Evolutionary conservation across 2,113 vertebrate genomes (phyloP).

Genomic region (Lamprologus callipterus): DNA sequence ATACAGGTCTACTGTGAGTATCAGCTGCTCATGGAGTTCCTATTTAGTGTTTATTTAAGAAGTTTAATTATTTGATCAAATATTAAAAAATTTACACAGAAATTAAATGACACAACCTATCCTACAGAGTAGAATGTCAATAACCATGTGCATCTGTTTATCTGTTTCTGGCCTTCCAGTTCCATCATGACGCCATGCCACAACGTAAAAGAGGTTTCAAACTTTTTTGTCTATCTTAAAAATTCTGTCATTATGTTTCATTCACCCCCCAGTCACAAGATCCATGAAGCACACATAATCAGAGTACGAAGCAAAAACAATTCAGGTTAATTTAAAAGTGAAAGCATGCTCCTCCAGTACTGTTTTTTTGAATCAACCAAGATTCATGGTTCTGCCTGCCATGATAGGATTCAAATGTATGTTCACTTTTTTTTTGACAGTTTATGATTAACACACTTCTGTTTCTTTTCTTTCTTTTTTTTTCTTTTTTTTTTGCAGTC

Average conservation of each 20-base stretch:
- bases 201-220: neutral
- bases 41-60: neutral
- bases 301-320: neutral
- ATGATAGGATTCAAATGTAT: neutral
- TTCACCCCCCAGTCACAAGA: too few relatives aligned
- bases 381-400: too few relatives aligned
- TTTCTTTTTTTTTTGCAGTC: slow-evolving; percentile 6
- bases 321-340: neutral
- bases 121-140: neutral
- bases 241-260: neutral
- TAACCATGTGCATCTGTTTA: neutral
- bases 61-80: neutral
- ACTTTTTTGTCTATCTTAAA: neutral
- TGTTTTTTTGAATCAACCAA: too few relatives aligned
- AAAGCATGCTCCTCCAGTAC: neutral
- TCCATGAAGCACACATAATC: neutral
- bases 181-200: neutral
- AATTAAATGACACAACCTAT: neutral
- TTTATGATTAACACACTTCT: neutral
- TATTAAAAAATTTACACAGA: neutral
- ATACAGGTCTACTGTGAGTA: too few relatives aligned
- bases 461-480: neutral
- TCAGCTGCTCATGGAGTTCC: neutral
- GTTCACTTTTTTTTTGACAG: neutral
- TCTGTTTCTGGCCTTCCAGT: neutral